Evolutionary conservation across 2,888 invertebrate genomes (phyloP), one percentile per base, ranked within the genome.

Genomic region (Apamea epomidion): DNA sequence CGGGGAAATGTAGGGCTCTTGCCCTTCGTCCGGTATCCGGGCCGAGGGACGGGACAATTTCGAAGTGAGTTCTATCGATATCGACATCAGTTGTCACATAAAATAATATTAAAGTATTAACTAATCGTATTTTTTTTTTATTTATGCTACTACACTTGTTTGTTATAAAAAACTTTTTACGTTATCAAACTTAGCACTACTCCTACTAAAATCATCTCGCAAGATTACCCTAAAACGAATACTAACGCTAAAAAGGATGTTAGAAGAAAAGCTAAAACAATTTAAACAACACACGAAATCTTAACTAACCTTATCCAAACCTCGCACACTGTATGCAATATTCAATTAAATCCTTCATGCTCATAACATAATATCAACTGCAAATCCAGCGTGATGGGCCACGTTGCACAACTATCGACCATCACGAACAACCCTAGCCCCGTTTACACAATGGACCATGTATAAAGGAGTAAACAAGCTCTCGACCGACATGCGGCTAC

Each of bases 11-110:
- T 90, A 93, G 94, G 93, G 93, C 93, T 91, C 93, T 91, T 87
- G 91, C 93, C 94, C 94, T 94, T 91, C 93, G 88, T 92, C 92
- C 92, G 91, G 92, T 90, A 92, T 95, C 93, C 93, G 93, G 92
- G 62, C 91, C 87, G 85, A 92, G 91, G 82, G 92, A 87, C 85
- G 93, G 67, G 87, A 87, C 74, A n/a, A 4, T 51, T 10, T 29
- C 14, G 7, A 72, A 45, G 12, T 54, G 14, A 29, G 1, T 25
- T 88, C 76, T 89, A 74, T 73, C 77, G 68, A 78, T 74, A 81
- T 54, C 37, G 45, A 65, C n/a, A 79, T 58, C 14, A 6, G 12
- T 5, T 18, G 4, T 18, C 16, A 32, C 7, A 51, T 51, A 7
- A 18, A 42, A 7, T 7, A 42, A 25, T 32, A 37, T 25, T 12